Conservation (phyloP, 2,888 invertebrate genomes). For the Scaptomyza parva region DNA sequence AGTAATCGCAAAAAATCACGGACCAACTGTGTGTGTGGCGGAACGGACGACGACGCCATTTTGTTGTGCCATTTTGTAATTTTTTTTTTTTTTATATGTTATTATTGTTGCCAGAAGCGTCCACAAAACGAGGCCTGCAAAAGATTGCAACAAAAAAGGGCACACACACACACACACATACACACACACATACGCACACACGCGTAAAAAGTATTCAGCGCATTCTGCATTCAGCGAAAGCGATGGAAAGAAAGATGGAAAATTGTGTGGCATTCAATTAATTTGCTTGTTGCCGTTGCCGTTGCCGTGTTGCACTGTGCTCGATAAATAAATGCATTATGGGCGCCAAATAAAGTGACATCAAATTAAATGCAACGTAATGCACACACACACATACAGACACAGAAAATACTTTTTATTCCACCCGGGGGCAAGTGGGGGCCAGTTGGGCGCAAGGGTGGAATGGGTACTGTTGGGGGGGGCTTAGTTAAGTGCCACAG, state of each 20-base stretch:
- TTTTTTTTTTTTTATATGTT: not conserved
- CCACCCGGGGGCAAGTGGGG: not conserved
- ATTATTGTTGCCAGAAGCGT: not conserved
- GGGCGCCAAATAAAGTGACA: conserved; percentile 19
- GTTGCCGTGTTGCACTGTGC: no score
- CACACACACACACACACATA: no score
- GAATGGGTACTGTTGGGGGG: no score
- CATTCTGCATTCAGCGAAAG: no score
- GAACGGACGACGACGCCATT: conserved; percentile 33
- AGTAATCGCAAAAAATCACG: conserved; percentile 46
- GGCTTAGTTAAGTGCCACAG: not conserved
- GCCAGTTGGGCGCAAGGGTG: no score
- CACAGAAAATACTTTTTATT: not conserved
- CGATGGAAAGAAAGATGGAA: not conserved
- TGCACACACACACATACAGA: no score
- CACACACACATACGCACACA: no score
- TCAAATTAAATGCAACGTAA: conserved; percentile 2
- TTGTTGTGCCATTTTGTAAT: conserved; percentile 40
- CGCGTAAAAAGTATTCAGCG: no score
- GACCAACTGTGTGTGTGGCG: conserved; percentile 47
- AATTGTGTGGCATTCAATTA: conserved; percentile 63
- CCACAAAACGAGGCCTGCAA: conserved; percentile 2
- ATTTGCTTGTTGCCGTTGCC: conserved; percentile 46
- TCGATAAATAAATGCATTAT: conserved; percentile 43
- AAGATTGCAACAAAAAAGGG: conserved; percentile 1